phyloP scores from a whole-genome alignment of 30 jellyfish, hydroid and myxozoan species.

The Pelagia noctiluca region DNA sequence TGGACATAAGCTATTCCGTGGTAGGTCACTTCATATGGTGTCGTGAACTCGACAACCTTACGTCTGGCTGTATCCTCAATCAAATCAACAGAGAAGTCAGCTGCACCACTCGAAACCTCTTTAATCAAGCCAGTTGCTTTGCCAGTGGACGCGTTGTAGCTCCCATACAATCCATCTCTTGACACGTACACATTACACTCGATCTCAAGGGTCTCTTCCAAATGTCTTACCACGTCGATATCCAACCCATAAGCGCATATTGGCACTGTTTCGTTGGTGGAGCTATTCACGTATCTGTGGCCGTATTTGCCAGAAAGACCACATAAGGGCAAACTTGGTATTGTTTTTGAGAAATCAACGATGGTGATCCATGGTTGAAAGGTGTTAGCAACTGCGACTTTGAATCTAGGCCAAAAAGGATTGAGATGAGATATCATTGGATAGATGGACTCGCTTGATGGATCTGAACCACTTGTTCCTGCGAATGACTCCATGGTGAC shows the following conservation, averaged over 20 bases:
- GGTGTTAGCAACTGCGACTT: not conserved
- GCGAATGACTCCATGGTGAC: too few species aligned
- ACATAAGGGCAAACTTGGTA: not conserved
- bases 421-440: not conserved
- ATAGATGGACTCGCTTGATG: too few species aligned
- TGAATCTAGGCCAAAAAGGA: not conserved
- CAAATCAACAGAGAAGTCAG: not conserved
- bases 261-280: not conserved
- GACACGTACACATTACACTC: not conserved
- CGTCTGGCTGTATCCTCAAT: not conserved
- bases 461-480: too few species aligned
- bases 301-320: not conserved
- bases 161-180: constrained; percentile 40
- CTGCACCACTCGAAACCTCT: not conserved
- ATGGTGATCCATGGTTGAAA: not conserved
- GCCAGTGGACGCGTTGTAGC: not conserved
- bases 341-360: not conserved
- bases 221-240: constrained; percentile 13
- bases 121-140: not conserved
- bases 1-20: not conserved
- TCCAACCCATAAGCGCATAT: constrained; percentile 39
- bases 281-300: not conserved
- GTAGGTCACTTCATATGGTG: not conserved
- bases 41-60: not conserved
- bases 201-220: constrained; percentile 10